phyloP scores from a whole-genome alignment of 2,888 invertebrate genomes.

The Atherix ibis region DNA sequence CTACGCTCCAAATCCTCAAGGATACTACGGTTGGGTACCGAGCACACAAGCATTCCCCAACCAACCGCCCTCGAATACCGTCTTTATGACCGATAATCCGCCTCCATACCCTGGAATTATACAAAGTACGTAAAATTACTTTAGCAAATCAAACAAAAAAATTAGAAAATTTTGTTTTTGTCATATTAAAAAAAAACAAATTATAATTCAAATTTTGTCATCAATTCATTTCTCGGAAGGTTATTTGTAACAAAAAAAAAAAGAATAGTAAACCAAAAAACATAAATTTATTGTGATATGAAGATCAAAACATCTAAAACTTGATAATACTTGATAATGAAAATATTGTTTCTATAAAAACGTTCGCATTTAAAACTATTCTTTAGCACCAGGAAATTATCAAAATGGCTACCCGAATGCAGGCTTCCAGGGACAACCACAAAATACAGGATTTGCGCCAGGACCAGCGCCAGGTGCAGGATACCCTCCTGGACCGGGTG shows the following conservation, averaged over 20 bases:
- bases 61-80: conserved; percentile 60
- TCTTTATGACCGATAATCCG: conserved; percentile 79
- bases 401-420: conserved; percentile 26
- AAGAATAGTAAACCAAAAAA: no score
- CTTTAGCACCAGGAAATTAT: conserved; percentile 15
- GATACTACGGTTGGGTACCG: conserved; percentile 89
- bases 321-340: no score
- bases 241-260: no score
- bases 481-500: conserved; percentile 4
- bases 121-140: conserved; percentile 25
- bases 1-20: conserved; percentile 68
- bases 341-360: no score
- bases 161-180: not conserved
- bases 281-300: no score
- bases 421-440: conserved; percentile 15
- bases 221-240: conserved; percentile 7
- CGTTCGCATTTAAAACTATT: conserved; percentile 10
- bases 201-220: no score
- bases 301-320: no score
- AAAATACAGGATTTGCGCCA: no score
- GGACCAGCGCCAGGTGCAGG: no score
- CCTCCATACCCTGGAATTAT: conserved; percentile 89
- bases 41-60: conserved; percentile 43
- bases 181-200: no score
- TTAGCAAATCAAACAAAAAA: not conserved